These are phyloP conservation scores for Saxidomus purpurata DNA, from an alignment of 1,140 invertebrate genomes.

Conservation along the genomic window DNA sequence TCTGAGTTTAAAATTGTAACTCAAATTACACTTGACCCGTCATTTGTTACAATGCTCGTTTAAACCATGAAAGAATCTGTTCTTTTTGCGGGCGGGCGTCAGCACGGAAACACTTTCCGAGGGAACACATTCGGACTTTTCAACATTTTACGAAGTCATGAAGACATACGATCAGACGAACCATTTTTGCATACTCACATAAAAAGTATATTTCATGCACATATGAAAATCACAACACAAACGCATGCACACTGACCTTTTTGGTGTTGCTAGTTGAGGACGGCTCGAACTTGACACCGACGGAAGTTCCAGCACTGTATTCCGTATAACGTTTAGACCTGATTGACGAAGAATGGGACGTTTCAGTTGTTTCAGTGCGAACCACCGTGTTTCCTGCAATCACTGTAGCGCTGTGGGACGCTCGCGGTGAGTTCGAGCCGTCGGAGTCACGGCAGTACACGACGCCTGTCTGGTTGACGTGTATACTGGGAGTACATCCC, in stretches of 20 bases:
- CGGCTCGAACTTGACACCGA: background rate
- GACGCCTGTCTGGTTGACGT: slow-evolving; percentile 84
- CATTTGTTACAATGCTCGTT: too few relatives aligned
- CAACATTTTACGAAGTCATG: too few relatives aligned
- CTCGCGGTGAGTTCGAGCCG: slow-evolving; percentile 79
- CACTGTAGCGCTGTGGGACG: slow-evolving; percentile 73
- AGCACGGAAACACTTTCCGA: too few relatives aligned
- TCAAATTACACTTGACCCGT: too few relatives aligned
- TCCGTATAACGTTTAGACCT: slow-evolving; percentile 40
- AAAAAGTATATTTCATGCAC: too few relatives aligned
- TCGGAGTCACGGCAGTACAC: slow-evolving; percentile 84
- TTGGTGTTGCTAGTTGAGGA: background rate
- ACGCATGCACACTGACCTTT: slow-evolving; percentile 35
- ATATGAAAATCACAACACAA: too few relatives aligned
- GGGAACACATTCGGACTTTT: too few relatives aligned
- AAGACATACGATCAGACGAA: too few relatives aligned
- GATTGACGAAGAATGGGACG: slow-evolving; percentile 21
- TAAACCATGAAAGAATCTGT: too few relatives aligned
- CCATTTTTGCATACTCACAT: too few relatives aligned
- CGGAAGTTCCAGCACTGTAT: background rate
- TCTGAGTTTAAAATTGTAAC: too few relatives aligned
- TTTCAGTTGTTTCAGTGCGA: slow-evolving; percentile 63
- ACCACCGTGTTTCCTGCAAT: slow-evolving; percentile 68
- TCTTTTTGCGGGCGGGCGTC: too few relatives aligned
- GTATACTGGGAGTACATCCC: slow-evolving; percentile 85